Percentiles rank a stretch among this genome's conserved stretches.
These are phyloP conservation scores for Achatina immaculata DNA, from an alignment of 1,140 invertebrate species.

Conservation along the genomic window DNA sequence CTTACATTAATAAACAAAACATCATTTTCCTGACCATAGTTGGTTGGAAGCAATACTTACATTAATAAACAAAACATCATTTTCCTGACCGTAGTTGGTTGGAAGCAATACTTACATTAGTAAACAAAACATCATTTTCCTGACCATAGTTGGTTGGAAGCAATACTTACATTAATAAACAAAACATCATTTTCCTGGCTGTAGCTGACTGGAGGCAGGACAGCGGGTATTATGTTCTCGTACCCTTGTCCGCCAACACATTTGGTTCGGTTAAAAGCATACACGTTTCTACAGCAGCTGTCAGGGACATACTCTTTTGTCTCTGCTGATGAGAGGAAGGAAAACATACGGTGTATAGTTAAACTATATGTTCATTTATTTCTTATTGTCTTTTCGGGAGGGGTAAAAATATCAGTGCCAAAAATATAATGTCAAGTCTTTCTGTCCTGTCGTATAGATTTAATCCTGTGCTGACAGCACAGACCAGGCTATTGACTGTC, in stretches of 20 bases:
- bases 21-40: too few species aligned
- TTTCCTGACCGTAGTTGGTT: slow-evolving; percentile 34
- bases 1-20: too few species aligned
- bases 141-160: slow-evolving; percentile 39
- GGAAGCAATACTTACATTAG: slow-evolving; percentile 52
- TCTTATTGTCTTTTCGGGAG: too few species aligned
- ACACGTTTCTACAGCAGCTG: slow-evolving; percentile 50
- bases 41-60: too few species aligned
- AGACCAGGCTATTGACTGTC: too few species aligned
- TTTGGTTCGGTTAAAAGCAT: slow-evolving; percentile 43
- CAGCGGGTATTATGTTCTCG: slow-evolving; percentile 38
- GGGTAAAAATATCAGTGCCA: too few species aligned
- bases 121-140: slow-evolving; percentile 48
- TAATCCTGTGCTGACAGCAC: too few species aligned
- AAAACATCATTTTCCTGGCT: slow-evolving; percentile 45
- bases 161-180: slow-evolving; percentile 48
- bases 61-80: slow-evolving; percentile 48
- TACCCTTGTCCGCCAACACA: slow-evolving; percentile 43
- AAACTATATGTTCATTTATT: too few species aligned
- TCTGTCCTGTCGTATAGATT: too few species aligned
- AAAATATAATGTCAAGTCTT: too few species aligned
- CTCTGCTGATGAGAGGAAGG: slow-evolving; percentile 6
- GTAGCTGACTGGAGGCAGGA: slow-evolving; percentile 43
- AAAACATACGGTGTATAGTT: background rate
- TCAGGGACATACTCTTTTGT: slow-evolving; percentile 47